These are phyloP conservation scores for Acanthurus tractus DNA, from an alignment of 2,797 vertebrate genomes.

Conservation along the genomic window DNA sequence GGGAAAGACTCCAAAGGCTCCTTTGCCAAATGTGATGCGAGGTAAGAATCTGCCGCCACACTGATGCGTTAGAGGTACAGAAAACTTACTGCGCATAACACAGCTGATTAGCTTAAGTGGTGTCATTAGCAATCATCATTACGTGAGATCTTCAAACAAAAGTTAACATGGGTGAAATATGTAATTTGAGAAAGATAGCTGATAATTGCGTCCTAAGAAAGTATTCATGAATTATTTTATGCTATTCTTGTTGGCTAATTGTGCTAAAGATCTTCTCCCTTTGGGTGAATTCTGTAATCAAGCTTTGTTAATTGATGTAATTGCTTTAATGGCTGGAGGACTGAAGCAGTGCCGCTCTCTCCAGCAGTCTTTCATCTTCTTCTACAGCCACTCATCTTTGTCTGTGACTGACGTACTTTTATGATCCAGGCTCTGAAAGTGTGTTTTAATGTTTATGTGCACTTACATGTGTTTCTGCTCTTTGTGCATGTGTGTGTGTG, in stretches of 20 bases:
- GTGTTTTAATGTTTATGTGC: slow-evolving; percentile 2
- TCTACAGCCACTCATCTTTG: slow-evolving; percentile 31
- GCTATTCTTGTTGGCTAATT: slow-evolving; percentile 71
- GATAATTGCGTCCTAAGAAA: slow-evolving; percentile 62
- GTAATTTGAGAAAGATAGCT: slow-evolving; percentile 54
- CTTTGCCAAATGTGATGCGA: slow-evolving; percentile 93
- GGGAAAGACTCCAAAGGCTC: slow-evolving; percentile 94
- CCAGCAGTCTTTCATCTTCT: slow-evolving; percentile 47
- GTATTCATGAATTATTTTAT: slow-evolving; percentile 60
- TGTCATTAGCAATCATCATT: slow-evolving; percentile 64
- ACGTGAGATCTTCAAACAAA: slow-evolving; percentile 60
- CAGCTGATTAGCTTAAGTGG: slow-evolving; percentile 61
- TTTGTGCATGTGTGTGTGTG: slow-evolving; percentile 6
- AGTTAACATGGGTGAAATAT: slow-evolving; percentile 57
- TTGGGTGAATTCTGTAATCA: slow-evolving; percentile 72
- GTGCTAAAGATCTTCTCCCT: slow-evolving; percentile 62
- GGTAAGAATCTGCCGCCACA: slow-evolving; percentile 79
- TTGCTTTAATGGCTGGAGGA: slow-evolving; percentile 69
- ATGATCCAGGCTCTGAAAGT: background rate
- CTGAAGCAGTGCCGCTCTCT: slow-evolving; percentile 39
- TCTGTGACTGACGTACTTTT: slow-evolving; percentile 46
- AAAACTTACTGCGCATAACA: slow-evolving; percentile 40
- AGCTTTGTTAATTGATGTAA: slow-evolving; percentile 75
- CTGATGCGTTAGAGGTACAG: slow-evolving; percentile 17
- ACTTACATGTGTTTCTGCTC: too few relatives aligned